Conservation (phyloP, 2,113 vertebrate species). For the Nansenia antarctica region DNA sequence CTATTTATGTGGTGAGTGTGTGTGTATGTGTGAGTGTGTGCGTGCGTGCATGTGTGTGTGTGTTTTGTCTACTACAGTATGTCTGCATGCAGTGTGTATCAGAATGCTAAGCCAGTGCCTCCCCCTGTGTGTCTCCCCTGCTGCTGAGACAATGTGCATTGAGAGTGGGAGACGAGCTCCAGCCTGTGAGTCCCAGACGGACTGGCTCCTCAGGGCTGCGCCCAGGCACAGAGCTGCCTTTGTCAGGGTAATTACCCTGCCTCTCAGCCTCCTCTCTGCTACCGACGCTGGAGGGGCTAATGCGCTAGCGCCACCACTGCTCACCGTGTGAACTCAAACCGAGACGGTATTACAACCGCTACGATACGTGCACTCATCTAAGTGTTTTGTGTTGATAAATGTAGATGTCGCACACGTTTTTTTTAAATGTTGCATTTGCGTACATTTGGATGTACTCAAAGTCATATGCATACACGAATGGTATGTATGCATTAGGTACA, state of each 20-base stretch:
- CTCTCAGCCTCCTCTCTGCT: conserved; percentile 70
- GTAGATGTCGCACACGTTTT: no score
- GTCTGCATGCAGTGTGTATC: conserved; percentile 20
- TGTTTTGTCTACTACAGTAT: conserved; percentile 28
- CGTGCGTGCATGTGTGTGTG: conserved; percentile 18
- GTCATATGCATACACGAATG: no score
- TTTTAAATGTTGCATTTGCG: no score
- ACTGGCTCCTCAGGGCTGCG: conserved; percentile 92
- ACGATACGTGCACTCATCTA: no score
- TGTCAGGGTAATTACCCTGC: conserved; percentile 97
- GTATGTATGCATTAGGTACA: neutral
- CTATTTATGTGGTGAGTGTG: conserved; percentile 1
- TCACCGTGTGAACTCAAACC: conserved; percentile 15
- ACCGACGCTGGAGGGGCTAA: conserved; percentile 11
- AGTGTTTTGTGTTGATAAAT: no score
- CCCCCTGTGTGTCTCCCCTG: conserved; percentile 52
- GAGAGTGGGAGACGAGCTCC: conserved; percentile 89
- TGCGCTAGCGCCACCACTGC: conserved; percentile 67
- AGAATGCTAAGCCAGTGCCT: conserved; percentile 17
- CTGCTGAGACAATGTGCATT: conserved; percentile 88
- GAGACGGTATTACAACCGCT: conserved; percentile 11
- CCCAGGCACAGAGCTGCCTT: conserved; percentile 97
- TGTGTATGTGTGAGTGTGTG: conserved; percentile 19
- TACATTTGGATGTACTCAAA: no score
- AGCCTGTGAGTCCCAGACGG: conserved; percentile 96